Evolutionary conservation across 2,888 invertebrate species (phyloP).

Genomic region (Microctonus hyperodae): DNA sequence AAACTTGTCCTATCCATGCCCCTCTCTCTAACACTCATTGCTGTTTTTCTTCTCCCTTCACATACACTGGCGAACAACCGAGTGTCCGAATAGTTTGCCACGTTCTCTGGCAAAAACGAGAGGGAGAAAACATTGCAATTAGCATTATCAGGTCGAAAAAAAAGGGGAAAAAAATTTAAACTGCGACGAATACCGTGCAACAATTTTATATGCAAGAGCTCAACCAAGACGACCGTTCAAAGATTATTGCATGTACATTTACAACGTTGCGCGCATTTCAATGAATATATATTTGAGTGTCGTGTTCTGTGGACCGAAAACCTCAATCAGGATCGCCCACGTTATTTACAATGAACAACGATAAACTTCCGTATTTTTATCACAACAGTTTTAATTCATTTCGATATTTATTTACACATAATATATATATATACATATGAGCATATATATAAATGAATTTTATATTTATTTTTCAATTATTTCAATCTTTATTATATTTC

Average conservation of each 20-base stretch:
- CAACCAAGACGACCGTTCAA: neutral
- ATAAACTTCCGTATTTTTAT: neutral
- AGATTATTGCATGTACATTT: constrained; percentile 28
- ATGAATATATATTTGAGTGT: neutral
- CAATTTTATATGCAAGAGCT: neutral
- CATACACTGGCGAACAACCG: constrained; percentile 25
- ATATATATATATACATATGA: no score
- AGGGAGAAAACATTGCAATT: constrained; percentile 34
- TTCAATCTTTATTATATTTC: neutral
- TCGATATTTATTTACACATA: neutral
- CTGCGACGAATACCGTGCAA: neutral
- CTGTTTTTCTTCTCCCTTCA: neutral
- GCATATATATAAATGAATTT: no score
- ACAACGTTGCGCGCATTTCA: constrained; percentile 8
- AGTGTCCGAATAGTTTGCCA: constrained; percentile 26
- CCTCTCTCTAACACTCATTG: neutral
- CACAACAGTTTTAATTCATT: neutral
- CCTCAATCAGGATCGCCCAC: neutral
- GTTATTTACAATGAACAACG: neutral
- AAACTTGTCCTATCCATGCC: constrained; percentile 21
- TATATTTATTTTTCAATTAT: neutral
- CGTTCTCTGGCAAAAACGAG: constrained; percentile 3
- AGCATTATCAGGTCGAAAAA: constrained; percentile 33
- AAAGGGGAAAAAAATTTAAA: neutral
- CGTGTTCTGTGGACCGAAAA: neutral